Conservation (phyloP, 1,140 invertebrate genomes). For the Elysia chlorotica region DNA sequence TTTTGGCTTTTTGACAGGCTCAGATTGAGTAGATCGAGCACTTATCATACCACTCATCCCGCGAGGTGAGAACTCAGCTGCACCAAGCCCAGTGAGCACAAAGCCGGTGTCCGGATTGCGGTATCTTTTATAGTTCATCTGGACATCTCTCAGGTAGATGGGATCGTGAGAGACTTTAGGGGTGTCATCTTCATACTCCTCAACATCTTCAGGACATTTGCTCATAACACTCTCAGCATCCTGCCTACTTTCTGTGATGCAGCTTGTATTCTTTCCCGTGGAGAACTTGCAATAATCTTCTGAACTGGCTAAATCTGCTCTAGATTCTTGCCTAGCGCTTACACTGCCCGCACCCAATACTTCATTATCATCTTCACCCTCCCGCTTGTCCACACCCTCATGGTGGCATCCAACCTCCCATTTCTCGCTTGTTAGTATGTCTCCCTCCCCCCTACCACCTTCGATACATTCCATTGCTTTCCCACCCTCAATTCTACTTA, state of each 20-base stretch:
- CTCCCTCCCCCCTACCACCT: too few species aligned
- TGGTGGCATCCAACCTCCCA: too few species aligned
- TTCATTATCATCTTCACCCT: too few species aligned
- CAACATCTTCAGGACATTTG: too few species aligned
- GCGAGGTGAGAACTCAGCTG: too few species aligned
- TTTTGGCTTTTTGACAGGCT: background rate
- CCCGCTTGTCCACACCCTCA: too few species aligned
- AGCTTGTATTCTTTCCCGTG: background rate
- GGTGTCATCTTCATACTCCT: background rate
- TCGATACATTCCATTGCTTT: too few species aligned
- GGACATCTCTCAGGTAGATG: background rate
- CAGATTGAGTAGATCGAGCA: too few species aligned
- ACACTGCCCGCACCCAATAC: background rate
- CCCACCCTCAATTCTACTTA: too few species aligned
- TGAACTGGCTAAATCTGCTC: constrained; percentile 1
- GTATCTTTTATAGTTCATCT: background rate
- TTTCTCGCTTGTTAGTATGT: too few species aligned
- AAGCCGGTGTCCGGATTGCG: background rate
- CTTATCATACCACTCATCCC: too few species aligned
- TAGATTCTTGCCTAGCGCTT: background rate
- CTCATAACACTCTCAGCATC: too few species aligned
- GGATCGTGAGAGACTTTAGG: background rate
- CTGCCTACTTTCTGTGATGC: background rate
- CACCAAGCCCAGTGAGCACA: background rate
- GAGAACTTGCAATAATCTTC: constrained; percentile 1